A percentile compares a stretch with the other conserved stretches of the same genome.
phyloP scores from a whole-genome alignment of 2,888 invertebrate genomes.

The Alsophila aescularia region DNA sequence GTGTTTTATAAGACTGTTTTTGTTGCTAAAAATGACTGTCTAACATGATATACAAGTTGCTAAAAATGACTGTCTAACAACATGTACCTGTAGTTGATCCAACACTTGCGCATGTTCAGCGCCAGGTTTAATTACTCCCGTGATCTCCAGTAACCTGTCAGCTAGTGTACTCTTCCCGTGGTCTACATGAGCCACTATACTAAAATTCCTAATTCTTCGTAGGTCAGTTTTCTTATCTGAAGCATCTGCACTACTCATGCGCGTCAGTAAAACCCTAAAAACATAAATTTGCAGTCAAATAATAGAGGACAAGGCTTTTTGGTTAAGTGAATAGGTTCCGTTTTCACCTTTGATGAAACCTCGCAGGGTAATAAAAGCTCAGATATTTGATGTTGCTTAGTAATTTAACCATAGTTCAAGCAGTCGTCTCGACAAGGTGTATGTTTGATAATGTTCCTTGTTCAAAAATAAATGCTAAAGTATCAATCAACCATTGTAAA shows the following conservation, averaged over 20 bases:
- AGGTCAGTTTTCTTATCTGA: conserved; percentile 49
- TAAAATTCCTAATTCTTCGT: conserved; percentile 93
- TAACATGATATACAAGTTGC: too few species aligned
- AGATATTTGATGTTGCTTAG: conserved; percentile 19
- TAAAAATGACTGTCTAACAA: too few species aligned
- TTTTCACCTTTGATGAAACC: conserved; percentile 39
- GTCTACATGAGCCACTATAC: conserved; percentile 99
- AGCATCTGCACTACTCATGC: conserved; percentile 53
- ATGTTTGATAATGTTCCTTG: too few species aligned
- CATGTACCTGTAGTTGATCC: conserved; percentile 90
- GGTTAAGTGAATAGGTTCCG: conserved; percentile 11
- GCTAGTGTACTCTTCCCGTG: conserved; percentile 99
- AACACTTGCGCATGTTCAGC: conserved; percentile 88
- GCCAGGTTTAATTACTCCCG: conserved; percentile 90
- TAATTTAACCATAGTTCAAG: conserved; percentile 26
- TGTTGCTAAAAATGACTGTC: too few species aligned
- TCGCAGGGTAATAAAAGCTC: conserved; percentile 18
- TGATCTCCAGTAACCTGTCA: conserved; percentile 96
- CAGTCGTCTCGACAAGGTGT: too few species aligned
- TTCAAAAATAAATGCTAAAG: too few species aligned
- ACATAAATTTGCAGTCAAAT: too few species aligned
- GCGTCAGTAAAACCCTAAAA: conserved; percentile 36
- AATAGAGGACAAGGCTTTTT: background rate
- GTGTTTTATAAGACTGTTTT: too few species aligned
- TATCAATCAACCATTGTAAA: too few species aligned